These are phyloP conservation scores for Episyrphus balteatus DNA, from an alignment of 1,140 invertebrate species.

Conservation along the genomic window DNA sequence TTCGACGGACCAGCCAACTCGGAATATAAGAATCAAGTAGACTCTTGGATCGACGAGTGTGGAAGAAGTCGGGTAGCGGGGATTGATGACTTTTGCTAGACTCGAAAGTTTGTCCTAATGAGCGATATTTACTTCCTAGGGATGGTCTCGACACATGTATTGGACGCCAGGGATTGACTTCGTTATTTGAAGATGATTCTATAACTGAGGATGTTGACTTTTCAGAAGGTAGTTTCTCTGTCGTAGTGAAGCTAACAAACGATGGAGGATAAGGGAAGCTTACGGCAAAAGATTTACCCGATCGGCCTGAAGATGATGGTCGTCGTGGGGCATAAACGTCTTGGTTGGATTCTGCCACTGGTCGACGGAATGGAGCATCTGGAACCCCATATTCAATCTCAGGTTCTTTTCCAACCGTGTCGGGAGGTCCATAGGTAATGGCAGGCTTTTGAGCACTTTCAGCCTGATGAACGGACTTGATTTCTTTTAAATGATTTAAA, in stretches of 20 bases:
- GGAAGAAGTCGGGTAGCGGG: slow-evolving; percentile 23
- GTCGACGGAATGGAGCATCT: background rate
- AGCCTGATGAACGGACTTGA: too few relatives aligned
- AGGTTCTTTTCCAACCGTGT: background rate
- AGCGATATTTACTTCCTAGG: too few relatives aligned
- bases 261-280: slow-evolving; percentile 30
- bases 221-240: background rate
- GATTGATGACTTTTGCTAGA: background rate
- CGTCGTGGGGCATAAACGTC: slow-evolving; percentile 17
- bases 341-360: slow-evolving; percentile 22
- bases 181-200: too few relatives aligned
- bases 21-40: slow-evolving; percentile 32
- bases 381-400: slow-evolving; percentile 1
- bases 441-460: background rate
- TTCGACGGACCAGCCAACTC: slow-evolving; percentile 25
- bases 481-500: too few relatives aligned
- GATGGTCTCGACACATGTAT: too few relatives aligned
- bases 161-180: too few relatives aligned
- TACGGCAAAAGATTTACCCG: background rate
- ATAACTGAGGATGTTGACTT: background rate
- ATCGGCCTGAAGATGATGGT: slow-evolving; percentile 2
- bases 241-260: slow-evolving; percentile 28
- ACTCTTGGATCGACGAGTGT: slow-evolving; percentile 20
- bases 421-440: background rate
- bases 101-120: too few relatives aligned